These are phyloP conservation scores for Rapana venosa DNA, from an alignment of 2,888 invertebrate species.

Conservation along the genomic window DNA sequence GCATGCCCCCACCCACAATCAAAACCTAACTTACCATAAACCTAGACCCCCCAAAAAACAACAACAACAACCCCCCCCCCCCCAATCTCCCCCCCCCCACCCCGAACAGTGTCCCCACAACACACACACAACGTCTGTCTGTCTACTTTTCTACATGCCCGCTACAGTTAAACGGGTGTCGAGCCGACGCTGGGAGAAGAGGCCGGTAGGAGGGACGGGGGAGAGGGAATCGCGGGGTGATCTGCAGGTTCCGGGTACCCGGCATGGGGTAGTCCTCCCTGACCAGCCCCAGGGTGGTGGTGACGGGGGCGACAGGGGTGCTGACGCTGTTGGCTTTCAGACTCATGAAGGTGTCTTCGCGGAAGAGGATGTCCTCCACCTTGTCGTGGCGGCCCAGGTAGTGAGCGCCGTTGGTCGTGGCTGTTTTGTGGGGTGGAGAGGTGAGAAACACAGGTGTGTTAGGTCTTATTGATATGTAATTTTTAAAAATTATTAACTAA, in stretches of 20 bases:
- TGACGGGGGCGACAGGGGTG: slow-evolving; percentile 37
- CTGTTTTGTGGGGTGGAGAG: background rate
- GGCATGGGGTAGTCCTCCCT: background rate
- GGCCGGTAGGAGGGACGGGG: background rate
- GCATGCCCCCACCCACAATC: no score
- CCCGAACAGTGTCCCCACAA: background rate
- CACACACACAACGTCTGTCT: background rate
- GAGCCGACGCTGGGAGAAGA: background rate
- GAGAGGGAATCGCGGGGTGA: background rate
- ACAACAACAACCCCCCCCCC: background rate
- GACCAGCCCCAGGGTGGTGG: slow-evolving; percentile 23
- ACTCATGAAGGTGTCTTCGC: slow-evolving; percentile 51
- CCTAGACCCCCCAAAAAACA: background rate
- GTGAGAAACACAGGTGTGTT: no score
- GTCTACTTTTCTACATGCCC: background rate
- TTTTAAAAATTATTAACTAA: no score
- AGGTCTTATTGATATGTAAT: no score
- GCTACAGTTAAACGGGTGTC: no score
- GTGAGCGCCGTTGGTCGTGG: background rate
- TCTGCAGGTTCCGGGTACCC: background rate
- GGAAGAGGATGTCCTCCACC: slow-evolving; percentile 46
- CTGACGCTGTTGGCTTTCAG: slow-evolving; percentile 28
- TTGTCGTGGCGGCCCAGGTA: slow-evolving; percentile 35
- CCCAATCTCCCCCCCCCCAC: background rate
- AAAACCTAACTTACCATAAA: background rate